A percentile compares a stretch with the other conserved stretches of the same genome.
Evolutionary conservation across 1,140 invertebrate species (phyloP).

Genomic region (Formica exsecta): DNA sequence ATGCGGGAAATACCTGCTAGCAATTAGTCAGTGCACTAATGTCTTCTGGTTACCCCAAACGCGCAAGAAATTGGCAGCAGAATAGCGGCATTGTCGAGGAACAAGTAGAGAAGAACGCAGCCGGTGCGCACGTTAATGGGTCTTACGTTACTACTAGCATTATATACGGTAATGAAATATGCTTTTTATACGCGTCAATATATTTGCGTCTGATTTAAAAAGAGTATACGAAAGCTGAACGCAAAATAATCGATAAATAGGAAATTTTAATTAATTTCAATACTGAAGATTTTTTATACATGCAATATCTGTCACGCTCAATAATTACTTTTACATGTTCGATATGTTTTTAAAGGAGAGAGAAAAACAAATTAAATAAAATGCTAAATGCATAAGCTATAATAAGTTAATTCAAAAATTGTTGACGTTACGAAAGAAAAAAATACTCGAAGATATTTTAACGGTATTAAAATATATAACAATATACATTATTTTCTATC

Average conservation of each 20-base stretch:
- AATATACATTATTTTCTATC: not conserved
- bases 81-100: slow-evolving; percentile 58
- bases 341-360: not conserved
- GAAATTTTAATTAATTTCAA: not conserved
- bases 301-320: not conserved
- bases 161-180: slow-evolving; percentile 67
- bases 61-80: slow-evolving; percentile 73
- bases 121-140: slow-evolving; percentile 57
- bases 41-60: slow-evolving; percentile 75
- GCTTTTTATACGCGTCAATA: slow-evolving; percentile 35
- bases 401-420: not conserved
- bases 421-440: not conserved
- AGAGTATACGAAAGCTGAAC: not conserved
- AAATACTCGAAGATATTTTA: not conserved
- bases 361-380: not conserved
- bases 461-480: not conserved
- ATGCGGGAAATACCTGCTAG: slow-evolving; percentile 78
- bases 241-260: not conserved
- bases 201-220: slow-evolving; percentile 56
- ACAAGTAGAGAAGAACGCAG: slow-evolving; percentile 76
- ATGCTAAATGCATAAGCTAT: not conserved
- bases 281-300: not conserved
- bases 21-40: slow-evolving; percentile 82
- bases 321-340: slow-evolving; percentile 14
- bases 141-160: slow-evolving; percentile 46